Evolutionary conservation across 2,888 invertebrate genomes (phyloP).

Genomic region (Aplocera efformata): DNA sequence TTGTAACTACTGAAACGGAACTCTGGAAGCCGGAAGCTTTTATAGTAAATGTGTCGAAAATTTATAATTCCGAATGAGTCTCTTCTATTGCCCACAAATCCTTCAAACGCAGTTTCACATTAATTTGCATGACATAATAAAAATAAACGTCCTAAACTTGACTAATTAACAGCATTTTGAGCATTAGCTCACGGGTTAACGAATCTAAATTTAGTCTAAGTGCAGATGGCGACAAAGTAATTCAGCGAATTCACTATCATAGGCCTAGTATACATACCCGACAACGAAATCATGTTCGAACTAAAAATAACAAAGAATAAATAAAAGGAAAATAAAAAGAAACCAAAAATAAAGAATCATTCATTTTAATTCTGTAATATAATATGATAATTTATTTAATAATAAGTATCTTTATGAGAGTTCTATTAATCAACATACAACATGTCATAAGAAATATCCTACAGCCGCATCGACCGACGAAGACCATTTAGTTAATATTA

Average conservation of each 20-base stretch:
- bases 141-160: constrained; percentile 13
- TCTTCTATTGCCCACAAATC: constrained; percentile 59
- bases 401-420: constrained; percentile 64
- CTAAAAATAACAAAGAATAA: constrained; percentile 15
- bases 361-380: constrained; percentile 74
- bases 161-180: constrained; percentile 17
- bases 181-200: constrained; percentile 23
- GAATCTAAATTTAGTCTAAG: constrained; percentile 25
- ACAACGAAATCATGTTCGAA: background rate
- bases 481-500: constrained; percentile 58
- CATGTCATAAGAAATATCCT: constrained; percentile 51
- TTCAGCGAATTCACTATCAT: constrained; percentile 8
- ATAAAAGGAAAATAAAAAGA: constrained; percentile 32
- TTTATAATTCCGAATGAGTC: constrained; percentile 51
- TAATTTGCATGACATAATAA: constrained; percentile 9
- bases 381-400: constrained; percentile 58
- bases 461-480: constrained; percentile 67
- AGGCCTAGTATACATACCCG: constrained; percentile 13
- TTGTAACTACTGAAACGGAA: constrained; percentile 24
- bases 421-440: constrained; percentile 71
- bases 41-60: constrained; percentile 44
- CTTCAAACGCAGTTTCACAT: constrained; percentile 32
- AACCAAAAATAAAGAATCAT: constrained; percentile 61
- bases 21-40: constrained; percentile 22
- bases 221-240: constrained; percentile 6